Evolutionary conservation across 2,113 vertebrate genomes (phyloP), one percentile per base, ranked within the genome.

Genomic region (Hymenochirus boettgeri): DNA sequence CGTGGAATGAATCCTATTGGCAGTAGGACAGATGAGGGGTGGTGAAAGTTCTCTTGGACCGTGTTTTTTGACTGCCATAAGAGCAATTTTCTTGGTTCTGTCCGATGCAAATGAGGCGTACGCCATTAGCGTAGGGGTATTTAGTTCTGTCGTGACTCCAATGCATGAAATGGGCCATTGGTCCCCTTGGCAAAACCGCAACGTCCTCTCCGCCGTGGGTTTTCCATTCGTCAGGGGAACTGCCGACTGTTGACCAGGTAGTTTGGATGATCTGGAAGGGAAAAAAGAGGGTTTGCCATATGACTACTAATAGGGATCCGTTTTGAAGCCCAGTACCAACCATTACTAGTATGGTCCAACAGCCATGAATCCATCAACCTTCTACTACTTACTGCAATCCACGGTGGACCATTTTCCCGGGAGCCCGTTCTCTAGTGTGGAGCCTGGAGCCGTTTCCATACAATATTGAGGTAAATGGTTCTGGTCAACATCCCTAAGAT

Each of bases 121-220:
- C 0, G 93, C 94, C 94, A 98, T 98, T 48, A 91, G n/a, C 93
- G 0, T 99, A n/a, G 96, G 1, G 96, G 92, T 61, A 99, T 96
- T 78, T 98, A 99, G 76, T 96, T 96, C 77, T 99, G 96, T 69
- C 96, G 0, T 95, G 90, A 39, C 98, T 92, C 0, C 96, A 93
- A 0, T 95, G 94, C 6, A 98, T 84, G 58, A 99, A 84, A 72
- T 99, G 94, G 0, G 95, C 96, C 91, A 99, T 85, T 55, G 96
- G 96, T 15, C 96, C 96, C 29, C 90, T 93, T 50, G 96, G 87
- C 0, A 98, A 98, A 25, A 98, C 76, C 0, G 93, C 93, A 33
- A 99, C 96, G 0, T 99, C 96, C 67, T 99, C 96, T 0, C 96
- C 95, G 0, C 95, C 95, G 0, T 99, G 96, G 0, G 96, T n/a